A percentile compares a stretch with the other conserved stretches of the same genome.
These are phyloP conservation scores for Hapalemur alaotrensis DNA, from an alignment of 2,797 vertebrate species.

Conservation along the genomic window DNA sequence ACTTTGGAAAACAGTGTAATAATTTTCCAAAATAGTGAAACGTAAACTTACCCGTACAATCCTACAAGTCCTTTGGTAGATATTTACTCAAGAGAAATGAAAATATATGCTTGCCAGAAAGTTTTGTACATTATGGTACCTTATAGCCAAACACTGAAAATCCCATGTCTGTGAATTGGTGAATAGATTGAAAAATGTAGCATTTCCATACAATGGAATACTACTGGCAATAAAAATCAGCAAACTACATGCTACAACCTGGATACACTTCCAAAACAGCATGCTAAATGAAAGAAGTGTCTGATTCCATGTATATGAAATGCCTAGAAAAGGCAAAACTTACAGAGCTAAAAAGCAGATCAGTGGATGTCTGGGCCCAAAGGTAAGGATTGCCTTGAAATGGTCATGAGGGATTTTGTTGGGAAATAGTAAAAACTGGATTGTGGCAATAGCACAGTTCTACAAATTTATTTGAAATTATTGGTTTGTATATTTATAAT, in stretches of 20 bases:
- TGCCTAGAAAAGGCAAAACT: neutral
- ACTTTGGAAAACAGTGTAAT: neutral
- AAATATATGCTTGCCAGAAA: neutral
- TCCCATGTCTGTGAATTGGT: neutral
- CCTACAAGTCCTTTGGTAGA: neutral
- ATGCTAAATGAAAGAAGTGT: too few relatives aligned
- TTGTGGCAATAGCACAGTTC: neutral
- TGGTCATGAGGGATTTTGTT: neutral
- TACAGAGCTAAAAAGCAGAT: neutral
- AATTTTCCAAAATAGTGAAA: neutral
- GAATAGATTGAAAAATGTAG: neutral
- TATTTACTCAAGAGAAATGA: neutral
- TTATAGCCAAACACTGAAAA: neutral
- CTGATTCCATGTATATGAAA: neutral
- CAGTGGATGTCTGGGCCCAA: neutral
- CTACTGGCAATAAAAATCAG: neutral
- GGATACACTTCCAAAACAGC: neutral
- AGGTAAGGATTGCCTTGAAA: neutral
- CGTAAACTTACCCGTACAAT: neutral
- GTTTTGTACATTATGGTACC: neutral
- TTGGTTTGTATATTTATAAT: neutral
- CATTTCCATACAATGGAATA: neutral
- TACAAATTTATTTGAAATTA: neutral
- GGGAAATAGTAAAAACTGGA: neutral
- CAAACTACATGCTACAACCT: neutral